Evolutionary conservation across 2,888 invertebrate genomes (phyloP).

Genomic region (Thelaira solivaga): DNA sequence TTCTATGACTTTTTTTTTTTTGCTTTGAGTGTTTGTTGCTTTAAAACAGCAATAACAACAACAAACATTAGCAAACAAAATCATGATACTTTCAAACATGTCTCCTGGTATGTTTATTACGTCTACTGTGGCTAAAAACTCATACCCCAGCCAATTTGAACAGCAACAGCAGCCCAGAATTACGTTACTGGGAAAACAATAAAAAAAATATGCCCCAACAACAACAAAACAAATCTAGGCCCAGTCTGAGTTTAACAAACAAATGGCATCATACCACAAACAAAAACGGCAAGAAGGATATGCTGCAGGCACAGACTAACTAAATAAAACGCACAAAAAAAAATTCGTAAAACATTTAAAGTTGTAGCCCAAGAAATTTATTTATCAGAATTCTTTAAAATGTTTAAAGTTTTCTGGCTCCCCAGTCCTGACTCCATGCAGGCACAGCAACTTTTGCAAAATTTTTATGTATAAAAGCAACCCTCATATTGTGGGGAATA

Average conservation of each 20-base stretch:
- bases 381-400: too few species aligned
- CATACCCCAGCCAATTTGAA: conserved; percentile 29
- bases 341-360: neutral
- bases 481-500: conserved; percentile 48
- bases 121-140: conserved; percentile 57
- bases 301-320: neutral
- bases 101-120: conserved; percentile 60
- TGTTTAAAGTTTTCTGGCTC: too few species aligned
- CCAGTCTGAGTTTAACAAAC: conserved; percentile 37
- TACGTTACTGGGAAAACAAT: conserved; percentile 13
- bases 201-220: conserved; percentile 13
- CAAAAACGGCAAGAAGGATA: conserved; percentile 1
- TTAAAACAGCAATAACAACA: conserved; percentile 6
- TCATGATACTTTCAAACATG: conserved; percentile 56
- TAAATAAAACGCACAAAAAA: neutral
- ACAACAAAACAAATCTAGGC: conserved; percentile 16
- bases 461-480: conserved; percentile 43
- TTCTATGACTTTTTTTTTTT: neutral
- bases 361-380: neutral
- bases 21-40: too few species aligned
- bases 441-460: conserved; percentile 34
- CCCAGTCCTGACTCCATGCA: neutral
- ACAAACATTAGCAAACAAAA: conserved; percentile 39
- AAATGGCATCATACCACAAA: conserved; percentile 31
- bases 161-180: conserved; percentile 20